A percentile compares a stretch with the other conserved stretches of the same genome.
phyloP scores from a whole-genome alignment of 2,113 vertebrate genomes.

The Rhabdornis inornatus region DNA sequence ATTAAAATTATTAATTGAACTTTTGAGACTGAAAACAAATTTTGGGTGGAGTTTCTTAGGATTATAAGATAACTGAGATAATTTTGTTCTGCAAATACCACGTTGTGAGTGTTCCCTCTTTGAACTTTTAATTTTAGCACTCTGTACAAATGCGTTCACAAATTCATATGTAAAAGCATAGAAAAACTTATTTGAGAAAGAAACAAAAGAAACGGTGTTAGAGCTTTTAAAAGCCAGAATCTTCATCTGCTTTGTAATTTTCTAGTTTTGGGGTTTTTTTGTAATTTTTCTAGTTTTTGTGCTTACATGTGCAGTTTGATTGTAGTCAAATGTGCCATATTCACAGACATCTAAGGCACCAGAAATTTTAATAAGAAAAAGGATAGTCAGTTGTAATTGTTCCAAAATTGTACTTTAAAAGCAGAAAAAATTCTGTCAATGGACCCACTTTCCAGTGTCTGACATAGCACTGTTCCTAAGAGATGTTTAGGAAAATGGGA shows the following conservation, averaged over 20 bases:
- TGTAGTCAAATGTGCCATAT: background rate
- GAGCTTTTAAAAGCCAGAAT: background rate
- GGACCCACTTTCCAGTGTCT: background rate
- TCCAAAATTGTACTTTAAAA: slow-evolving; percentile 33
- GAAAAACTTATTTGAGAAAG: background rate
- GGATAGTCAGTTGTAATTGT: background rate
- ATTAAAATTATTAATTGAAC: background rate
- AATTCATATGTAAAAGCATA: background rate
- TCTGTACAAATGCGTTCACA: background rate
- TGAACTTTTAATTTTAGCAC: background rate
- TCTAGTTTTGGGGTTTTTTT: background rate
- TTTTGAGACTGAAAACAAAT: background rate
- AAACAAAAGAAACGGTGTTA: background rate
- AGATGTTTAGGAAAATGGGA: background rate
- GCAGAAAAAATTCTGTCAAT: background rate
- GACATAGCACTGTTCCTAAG: background rate
- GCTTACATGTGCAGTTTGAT: background rate
- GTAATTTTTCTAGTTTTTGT: slow-evolving; percentile 2
- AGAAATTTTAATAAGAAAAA: slow-evolving; percentile 24
- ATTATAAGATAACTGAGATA: background rate
- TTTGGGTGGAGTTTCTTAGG: slow-evolving; percentile 38
- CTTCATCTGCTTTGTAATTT: background rate
- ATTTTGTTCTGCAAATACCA: background rate
- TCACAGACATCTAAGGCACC: slow-evolving; percentile 21
- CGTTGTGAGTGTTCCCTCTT: background rate